Evolutionary conservation across 2,888 invertebrate genomes (phyloP), one percentile per base, ranked within the genome.

Genomic region (Seladonia tumulorum): DNA sequence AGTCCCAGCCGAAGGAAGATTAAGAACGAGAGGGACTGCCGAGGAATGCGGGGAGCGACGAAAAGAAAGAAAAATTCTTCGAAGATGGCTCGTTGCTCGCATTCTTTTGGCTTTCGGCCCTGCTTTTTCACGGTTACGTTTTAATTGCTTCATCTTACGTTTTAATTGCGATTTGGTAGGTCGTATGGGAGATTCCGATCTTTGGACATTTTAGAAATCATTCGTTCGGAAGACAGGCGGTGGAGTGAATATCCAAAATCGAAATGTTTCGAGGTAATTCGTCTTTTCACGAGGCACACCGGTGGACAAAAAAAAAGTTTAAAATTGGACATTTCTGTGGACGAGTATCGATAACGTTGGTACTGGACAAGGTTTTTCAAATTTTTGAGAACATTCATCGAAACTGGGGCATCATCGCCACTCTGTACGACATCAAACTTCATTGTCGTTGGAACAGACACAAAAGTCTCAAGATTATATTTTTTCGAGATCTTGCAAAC

Each of bases 51-150:
- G 35, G 68, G 22, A 68, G 29, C 68, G 39, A 42, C 68, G 68
- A 39, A 42, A 68, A 68, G 68, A 68, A 68, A 68, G 68, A 68
- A 42, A 68, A 68, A 68, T 68, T 68, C 68, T 39, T 39, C 68
- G 39, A 39, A 68, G 68, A 39, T 68, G 42, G 68, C 68, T 68
- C 29, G 39, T 68, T 68, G 22, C 35, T 22, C 35, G 39, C 39
- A 12, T 68, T 39, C 68, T 42, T 68, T 39, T 39, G 68, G n/a
- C 68, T 68, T n/a, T 68, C 68, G 42, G 35, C 0, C 18, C 68
- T 22, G 39, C 8, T 68, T 68, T 42, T 68, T 12, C 39, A 12
- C 22, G 12, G 22, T 39, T 68, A 12, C 68, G n/a, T 42, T 68
- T 68, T 68, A 68, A 68, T 68, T 68, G 22, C 68, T 68, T 68